Percentiles rank a stretch among this genome's conserved stretches.
Conservation (phyloP, 2,888 invertebrate genomes). For the Hetaerina titia region DNA sequence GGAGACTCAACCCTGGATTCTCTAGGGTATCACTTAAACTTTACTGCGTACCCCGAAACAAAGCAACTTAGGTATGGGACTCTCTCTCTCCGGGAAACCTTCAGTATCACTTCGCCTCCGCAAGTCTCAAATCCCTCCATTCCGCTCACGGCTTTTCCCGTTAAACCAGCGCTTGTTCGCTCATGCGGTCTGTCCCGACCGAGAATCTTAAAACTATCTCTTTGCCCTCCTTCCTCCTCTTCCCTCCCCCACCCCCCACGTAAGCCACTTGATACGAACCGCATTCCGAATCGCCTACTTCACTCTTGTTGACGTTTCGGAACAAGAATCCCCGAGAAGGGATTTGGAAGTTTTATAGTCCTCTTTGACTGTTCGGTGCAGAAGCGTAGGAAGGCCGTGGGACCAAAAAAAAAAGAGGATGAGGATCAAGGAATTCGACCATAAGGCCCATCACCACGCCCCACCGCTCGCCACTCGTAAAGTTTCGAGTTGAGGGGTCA, state of each 20-base stretch:
- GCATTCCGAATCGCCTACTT: background rate
- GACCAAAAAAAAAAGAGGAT: background rate
- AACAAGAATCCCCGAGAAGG: background rate
- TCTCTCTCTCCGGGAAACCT: too few relatives aligned
- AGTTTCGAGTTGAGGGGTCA: slow-evolving; percentile 42
- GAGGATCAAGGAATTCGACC: background rate
- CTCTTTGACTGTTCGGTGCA: background rate
- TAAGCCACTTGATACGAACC: background rate
- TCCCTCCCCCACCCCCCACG: background rate
- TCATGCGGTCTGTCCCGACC: too few relatives aligned
- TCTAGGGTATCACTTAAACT: too few relatives aligned
- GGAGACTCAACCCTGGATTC: too few relatives aligned
- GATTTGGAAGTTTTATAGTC: background rate
- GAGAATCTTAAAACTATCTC: too few relatives aligned
- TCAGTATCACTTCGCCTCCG: too few relatives aligned
- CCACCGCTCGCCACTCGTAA: background rate
- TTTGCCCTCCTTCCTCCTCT: too few relatives aligned
- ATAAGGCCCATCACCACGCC: background rate
- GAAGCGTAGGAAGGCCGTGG: background rate
- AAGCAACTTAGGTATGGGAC: too few relatives aligned
- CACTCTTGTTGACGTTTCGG: background rate
- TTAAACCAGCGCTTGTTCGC: too few relatives aligned
- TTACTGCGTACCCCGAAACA: too few relatives aligned
- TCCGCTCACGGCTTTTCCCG: too few relatives aligned
- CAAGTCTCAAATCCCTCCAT: too few relatives aligned